Evolutionary conservation across 2,113 vertebrate species (phyloP), one percentile per base, ranked within the genome.

Genomic region (Strix uralensis): DNA sequence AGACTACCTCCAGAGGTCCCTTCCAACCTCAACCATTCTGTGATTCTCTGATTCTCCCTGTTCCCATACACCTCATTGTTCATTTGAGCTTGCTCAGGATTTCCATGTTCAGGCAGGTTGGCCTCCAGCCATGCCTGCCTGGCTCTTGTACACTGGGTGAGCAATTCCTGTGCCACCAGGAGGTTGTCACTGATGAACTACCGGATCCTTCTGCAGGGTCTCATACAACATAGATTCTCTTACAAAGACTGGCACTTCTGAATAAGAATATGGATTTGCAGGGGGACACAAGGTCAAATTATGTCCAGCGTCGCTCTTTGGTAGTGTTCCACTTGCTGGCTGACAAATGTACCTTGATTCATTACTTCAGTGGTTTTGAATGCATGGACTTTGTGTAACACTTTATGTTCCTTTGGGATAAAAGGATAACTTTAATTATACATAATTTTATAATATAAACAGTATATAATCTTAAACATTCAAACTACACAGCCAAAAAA

Each of bases 401-500:
- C 38, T 62, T 66, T 30, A 20, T 30, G 22, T 25, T 94, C 54
- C 54, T 88, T 42, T 62, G 32, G 51, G 79, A 90, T 93, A 65
- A 92, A 90, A 95, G 29, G 25, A 36, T 74, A 86, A 81, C 38
- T 90, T 83, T 83, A 83, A 92, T 83, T 83, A 66, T 55, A 93
- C 55, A 81, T 55, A 51, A 27, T 74, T 85, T 26, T 59, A 62
- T 75, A 66, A 77, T 36, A 81, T 78, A 94, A 90, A 57, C 59
- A 81, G 47, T 55, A 67, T 90, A 70, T 66, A 65, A 51, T 46
- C 46, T 47, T 93, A 77, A 90, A 71, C 67, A 73, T 88, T 74
- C 74, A 91, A 73, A 88, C 70, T 57, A 85, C 10, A 74, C 12
- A 83, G 67, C 42, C 66, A 90, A 69, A 73, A 94, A 85, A 58